Evolutionary conservation across 2,113 vertebrate genomes (phyloP).

Genomic region (Epinephelus cyanopodus): DNA sequence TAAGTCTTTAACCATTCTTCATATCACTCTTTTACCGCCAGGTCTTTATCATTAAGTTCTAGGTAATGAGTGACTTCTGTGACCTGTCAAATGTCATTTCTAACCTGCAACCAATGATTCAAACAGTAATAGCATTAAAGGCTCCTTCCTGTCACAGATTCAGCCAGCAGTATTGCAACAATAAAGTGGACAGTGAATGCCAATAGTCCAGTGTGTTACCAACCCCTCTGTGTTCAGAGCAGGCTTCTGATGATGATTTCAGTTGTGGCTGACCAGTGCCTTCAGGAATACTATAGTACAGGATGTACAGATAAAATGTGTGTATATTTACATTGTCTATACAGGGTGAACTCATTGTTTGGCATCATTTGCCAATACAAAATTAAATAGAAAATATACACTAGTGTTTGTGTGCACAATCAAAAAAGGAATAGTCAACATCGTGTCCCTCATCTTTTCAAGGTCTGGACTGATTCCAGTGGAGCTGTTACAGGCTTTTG

Average conservation of each 20-base stretch:
- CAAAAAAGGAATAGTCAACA: constrained; percentile 13
- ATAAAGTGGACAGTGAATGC: not conserved
- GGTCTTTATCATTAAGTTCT: not conserved
- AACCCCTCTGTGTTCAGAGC: not conserved
- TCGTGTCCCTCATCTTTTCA: constrained; percentile 32
- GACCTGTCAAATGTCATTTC: not conserved
- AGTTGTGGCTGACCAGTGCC: not conserved
- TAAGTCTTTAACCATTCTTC: not conserved
- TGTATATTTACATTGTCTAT: not conserved
- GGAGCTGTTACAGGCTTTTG: constrained; percentile 22
- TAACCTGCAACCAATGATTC: not conserved
- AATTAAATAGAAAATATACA: constrained; percentile 4
- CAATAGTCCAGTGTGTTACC: not conserved
- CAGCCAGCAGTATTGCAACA: not conserved
- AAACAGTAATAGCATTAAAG: not conserved
- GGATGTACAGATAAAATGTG: not conserved
- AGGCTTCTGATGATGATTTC: constrained; percentile 1
- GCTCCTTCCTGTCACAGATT: not conserved
- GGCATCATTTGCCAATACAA: not conserved
- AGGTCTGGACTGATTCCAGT: constrained; percentile 42
- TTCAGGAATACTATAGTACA: not conserved
- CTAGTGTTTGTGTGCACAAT: not conserved
- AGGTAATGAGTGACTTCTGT: not conserved
- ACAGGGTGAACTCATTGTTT: not conserved
- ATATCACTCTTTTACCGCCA: not conserved